Evolutionary conservation across 2,888 invertebrate species (phyloP).

Genomic region (Glaucopsyche alexis): DNA sequence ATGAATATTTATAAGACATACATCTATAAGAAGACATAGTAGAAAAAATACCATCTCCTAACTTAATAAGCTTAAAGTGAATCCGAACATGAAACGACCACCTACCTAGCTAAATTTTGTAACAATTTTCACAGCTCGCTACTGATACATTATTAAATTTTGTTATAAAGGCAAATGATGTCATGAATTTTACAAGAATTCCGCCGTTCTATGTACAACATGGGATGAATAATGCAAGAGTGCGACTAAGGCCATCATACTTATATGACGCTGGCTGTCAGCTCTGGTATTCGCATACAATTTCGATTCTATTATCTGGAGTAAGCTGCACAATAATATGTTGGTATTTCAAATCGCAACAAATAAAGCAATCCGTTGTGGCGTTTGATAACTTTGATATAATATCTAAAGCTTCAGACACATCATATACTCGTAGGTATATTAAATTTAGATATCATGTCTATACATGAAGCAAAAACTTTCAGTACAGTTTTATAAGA

Average conservation of each 20-base stretch:
- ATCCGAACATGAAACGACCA: neutral
- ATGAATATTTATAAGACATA: too few species aligned
- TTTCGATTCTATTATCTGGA: neutral
- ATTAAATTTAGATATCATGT: too few species aligned
- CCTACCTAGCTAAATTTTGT: neutral
- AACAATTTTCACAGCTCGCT: neutral
- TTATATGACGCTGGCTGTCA: neutral
- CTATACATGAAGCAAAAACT: too few species aligned
- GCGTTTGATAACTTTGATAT: too few species aligned
- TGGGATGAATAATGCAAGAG: slow-evolving; percentile 21
- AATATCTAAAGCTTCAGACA: too few species aligned
- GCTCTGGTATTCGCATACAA: neutral
- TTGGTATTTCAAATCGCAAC: too few species aligned
- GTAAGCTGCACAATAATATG: neutral
- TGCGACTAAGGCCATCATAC: neutral
- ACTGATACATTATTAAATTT: slow-evolving; percentile 7
- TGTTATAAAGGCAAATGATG: slow-evolving; percentile 14
- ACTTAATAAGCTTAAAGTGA: neutral
- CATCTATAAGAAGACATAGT: too few species aligned
- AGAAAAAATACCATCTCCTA: too few species aligned
- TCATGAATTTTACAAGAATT: slow-evolving; percentile 21
- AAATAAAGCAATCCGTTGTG: too few species aligned
- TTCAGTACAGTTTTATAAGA: too few species aligned
- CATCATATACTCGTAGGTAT: too few species aligned
- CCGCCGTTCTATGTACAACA: slow-evolving; percentile 3